phyloP scores from a whole-genome alignment of 2,113 vertebrate genomes.

The Psittacara wagleri region DNA sequence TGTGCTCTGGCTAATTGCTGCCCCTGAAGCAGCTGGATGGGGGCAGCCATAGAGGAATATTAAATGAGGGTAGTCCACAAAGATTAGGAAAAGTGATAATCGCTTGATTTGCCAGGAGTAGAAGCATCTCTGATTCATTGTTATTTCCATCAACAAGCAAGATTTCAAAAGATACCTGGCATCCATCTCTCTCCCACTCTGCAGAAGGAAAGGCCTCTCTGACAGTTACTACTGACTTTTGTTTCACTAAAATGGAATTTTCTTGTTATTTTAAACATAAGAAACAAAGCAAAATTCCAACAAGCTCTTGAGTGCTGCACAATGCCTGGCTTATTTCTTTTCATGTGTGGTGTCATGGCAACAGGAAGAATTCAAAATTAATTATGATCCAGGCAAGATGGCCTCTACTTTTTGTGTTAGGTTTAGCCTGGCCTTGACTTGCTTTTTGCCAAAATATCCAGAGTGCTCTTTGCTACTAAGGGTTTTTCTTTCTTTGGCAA shows the following conservation, averaged over 20 bases:
- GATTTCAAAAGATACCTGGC: neutral
- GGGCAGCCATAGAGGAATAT: neutral
- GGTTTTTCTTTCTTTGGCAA: neutral
- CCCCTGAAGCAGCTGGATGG: neutral
- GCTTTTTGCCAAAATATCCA: neutral
- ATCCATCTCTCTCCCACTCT: neutral
- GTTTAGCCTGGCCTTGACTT: neutral
- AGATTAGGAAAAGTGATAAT: neutral
- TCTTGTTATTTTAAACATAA: slow-evolving; percentile 15
- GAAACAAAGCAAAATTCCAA: neutral
- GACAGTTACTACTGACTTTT: neutral
- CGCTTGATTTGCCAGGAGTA: neutral
- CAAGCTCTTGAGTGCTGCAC: neutral
- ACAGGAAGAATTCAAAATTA: slow-evolving; percentile 45
- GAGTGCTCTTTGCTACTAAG: neutral
- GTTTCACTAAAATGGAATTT: neutral
- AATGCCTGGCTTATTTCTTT: slow-evolving; percentile 27
- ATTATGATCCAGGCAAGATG: slow-evolving; percentile 11
- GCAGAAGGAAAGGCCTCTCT: neutral
- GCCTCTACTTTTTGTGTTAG: neutral
- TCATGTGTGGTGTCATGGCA: slow-evolving; percentile 39
- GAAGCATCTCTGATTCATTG: neutral
- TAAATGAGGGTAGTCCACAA: neutral
- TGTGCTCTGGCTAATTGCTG: neutral
- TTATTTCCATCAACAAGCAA: neutral